Evolutionary conservation across 2,888 invertebrate species (phyloP), one percentile per base, ranked within the genome.

Genomic region (Tinea trinotella): DNA sequence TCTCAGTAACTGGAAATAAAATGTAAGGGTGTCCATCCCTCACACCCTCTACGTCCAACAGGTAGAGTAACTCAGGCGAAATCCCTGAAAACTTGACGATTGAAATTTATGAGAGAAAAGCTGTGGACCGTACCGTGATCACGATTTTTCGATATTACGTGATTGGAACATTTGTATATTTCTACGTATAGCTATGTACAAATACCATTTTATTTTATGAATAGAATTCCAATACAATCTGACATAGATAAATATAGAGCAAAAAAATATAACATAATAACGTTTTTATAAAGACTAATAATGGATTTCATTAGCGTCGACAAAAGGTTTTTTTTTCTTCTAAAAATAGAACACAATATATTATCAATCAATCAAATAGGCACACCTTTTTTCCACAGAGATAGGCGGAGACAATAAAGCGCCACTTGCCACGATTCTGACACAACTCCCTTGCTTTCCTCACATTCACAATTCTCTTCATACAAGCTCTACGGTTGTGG

Each of bases 21-120:
- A 48, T 48, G 48, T 48, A 48, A 20, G 48, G 19, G 19, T 19
- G 18, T 48, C 20, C 48, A 19, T 48, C 20, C 48, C 20, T 52
- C 52, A 35, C 10, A 3, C 52, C 34, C 49, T 18, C 46, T 58
- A 59, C 61, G 62, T 58, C 65, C 67, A 68, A 68, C 67, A 68
- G 67, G 67, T 68, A 66, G 62, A 52, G 54, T 48, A 53, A 46
- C 46, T 46, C 19, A 40, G 19, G n/a, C 18, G 17, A 17, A 52
- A 52, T 52, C 52, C 18, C 17, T 13, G 52, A 52, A 52, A 52
- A 17, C 22, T 52, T 52, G 34, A 52, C 13, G 34, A 52, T 52
- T 30, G 52, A 18, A 52, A 52, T 52, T 52, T 52, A 35, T 52
- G 52, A 17, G 50, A 4, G 52, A 15, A 30, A 12, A 9, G 18